These are phyloP conservation scores for Oxygymnocypris stewartii DNA, from an alignment of 2,113 vertebrate species.

Conservation along the genomic window DNA sequence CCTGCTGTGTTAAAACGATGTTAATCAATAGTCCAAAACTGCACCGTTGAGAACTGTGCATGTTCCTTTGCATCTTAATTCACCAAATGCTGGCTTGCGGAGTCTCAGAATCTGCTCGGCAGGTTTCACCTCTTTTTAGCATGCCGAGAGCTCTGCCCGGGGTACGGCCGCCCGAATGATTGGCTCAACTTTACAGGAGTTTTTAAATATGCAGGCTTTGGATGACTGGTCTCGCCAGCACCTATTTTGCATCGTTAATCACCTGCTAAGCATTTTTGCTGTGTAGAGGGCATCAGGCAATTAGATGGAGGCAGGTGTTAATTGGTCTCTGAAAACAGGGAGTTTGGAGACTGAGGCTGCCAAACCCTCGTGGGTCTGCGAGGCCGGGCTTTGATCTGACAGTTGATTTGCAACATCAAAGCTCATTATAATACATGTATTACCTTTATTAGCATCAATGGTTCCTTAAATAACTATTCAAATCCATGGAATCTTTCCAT, in stretches of 20 bases:
- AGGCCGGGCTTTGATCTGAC: conserved; percentile 46
- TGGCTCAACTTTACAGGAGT: conserved; percentile 41
- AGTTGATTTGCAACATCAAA: conserved; percentile 46
- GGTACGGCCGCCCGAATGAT: conserved; percentile 14
- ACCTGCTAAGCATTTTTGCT: conserved; percentile 33
- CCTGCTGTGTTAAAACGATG: background rate
- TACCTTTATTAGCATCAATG: too few relatives aligned
- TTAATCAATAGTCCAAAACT: background rate
- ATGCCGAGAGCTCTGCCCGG: background rate
- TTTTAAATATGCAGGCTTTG: conserved; percentile 32
- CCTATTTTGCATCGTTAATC: conserved; percentile 45
- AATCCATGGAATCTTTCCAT: too few relatives aligned
- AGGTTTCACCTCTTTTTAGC: conserved; percentile 26
- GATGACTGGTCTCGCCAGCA: conserved; percentile 38
- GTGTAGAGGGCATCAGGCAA: conserved; percentile 45
- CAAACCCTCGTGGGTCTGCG: conserved; percentile 24
- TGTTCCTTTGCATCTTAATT: conserved; percentile 13
- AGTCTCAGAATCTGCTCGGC: background rate
- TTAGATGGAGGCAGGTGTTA: conserved; percentile 43
- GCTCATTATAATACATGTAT: too few relatives aligned
- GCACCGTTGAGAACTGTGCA: background rate
- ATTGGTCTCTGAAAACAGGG: conserved; percentile 46
- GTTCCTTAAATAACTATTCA: too few relatives aligned
- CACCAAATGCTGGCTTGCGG: background rate
- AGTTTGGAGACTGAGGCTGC: conserved; percentile 23